Percentiles rank a stretch among this genome's conserved stretches.
phyloP scores from a whole-genome alignment of 92 coral and sea anemone species.

The Phenganax marumi region DNA sequence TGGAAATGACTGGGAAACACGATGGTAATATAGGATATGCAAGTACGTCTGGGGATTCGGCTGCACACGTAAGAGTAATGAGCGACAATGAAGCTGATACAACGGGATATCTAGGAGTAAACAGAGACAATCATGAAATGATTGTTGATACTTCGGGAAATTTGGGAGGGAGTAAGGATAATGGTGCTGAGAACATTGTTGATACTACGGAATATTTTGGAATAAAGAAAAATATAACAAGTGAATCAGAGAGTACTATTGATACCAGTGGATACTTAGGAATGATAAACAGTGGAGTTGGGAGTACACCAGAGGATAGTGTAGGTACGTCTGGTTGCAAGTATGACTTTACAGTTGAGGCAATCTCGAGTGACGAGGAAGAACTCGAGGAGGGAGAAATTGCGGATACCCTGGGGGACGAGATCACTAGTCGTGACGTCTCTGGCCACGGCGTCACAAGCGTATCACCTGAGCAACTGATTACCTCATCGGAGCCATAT shows the following conservation, averaged over 20 bases:
- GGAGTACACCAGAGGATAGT: slow-evolving; percentile 1
- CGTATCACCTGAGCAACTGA: slow-evolving; percentile 20
- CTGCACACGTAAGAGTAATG: neutral
- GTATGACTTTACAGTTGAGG: slow-evolving; percentile 36
- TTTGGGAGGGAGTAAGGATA: neutral
- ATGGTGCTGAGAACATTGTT: neutral
- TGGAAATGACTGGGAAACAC: neutral
- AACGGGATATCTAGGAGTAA: neutral
- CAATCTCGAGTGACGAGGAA: slow-evolving; percentile 45
- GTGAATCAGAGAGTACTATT: neutral
- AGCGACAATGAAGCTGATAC: neutral
- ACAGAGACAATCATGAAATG: neutral
- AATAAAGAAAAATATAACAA: neutral
- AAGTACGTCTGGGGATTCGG: neutral
- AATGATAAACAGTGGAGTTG: neutral
- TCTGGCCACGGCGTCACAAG: too few species aligned
- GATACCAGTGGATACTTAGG: slow-evolving; percentile 1
- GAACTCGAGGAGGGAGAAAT: slow-evolving; percentile 59
- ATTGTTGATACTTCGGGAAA: neutral
- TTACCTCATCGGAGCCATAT: slow-evolving; percentile 49
- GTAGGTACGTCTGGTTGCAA: slow-evolving; percentile 18
- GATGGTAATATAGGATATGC: neutral
- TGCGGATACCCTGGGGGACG: slow-evolving; percentile 47
- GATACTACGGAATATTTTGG: slow-evolving; percentile 1
- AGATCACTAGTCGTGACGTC: slow-evolving; percentile 22